These are phyloP conservation scores for Protonibea diacanthus DNA, from an alignment of 2,797 vertebrate species.

Conservation along the genomic window DNA sequence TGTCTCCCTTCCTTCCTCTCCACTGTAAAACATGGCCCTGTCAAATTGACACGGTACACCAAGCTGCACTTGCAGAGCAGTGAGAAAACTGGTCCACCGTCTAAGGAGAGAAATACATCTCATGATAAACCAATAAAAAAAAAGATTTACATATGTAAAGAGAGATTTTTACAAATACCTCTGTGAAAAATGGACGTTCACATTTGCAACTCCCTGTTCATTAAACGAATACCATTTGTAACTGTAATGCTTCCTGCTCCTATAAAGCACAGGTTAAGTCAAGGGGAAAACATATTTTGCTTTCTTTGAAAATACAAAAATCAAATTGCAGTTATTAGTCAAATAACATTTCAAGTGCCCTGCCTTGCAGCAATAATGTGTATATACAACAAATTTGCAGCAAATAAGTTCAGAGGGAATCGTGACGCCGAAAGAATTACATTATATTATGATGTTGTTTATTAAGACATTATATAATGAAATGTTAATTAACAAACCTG, in stretches of 20 bases:
- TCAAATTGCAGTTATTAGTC: neutral
- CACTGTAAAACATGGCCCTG: slow-evolving; percentile 42
- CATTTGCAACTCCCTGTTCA: neutral
- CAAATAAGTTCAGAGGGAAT: no score
- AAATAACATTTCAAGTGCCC: neutral
- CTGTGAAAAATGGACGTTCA: neutral
- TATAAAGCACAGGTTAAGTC: neutral
- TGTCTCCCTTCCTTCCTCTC: slow-evolving; percentile 6
- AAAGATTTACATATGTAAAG: neutral
- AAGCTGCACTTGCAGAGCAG: slow-evolving; percentile 29
- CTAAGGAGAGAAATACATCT: neutral
- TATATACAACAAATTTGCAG: no score
- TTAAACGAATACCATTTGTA: neutral
- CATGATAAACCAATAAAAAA: neutral
- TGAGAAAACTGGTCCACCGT: neutral
- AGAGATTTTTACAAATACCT: neutral
- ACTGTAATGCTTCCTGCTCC: neutral
- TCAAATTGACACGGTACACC: slow-evolving; percentile 42
- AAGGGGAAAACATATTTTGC: no score
- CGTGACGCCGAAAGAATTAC: no score
- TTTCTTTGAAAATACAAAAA: neutral
- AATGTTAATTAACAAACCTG: no score
- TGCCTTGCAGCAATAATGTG: no score
- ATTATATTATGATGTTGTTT: no score
- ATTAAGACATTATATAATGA: no score